These are phyloP conservation scores for Scrobipalpa costella DNA, from an alignment of 2,888 invertebrate genomes.

Conservation along the genomic window DNA sequence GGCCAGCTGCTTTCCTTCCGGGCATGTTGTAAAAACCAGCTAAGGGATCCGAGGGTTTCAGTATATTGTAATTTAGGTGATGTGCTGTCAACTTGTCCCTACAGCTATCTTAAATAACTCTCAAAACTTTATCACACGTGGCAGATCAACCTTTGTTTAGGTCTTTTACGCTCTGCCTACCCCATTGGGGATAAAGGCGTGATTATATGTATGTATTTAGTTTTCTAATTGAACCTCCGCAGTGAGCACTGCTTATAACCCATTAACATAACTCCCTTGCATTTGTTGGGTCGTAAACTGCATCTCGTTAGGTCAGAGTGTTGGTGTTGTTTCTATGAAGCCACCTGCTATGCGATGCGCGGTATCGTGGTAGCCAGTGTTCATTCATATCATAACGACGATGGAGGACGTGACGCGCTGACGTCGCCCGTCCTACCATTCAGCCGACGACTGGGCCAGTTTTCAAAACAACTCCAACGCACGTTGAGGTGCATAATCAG, in stretches of 20 bases:
- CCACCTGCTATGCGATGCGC: constrained; percentile 64
- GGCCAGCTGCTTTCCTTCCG: too few relatives aligned
- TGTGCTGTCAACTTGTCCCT: too few relatives aligned
- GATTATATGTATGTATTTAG: not conserved
- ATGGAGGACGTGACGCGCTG: constrained; percentile 53
- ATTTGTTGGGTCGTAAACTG: constrained; percentile 31
- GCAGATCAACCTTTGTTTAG: too few relatives aligned
- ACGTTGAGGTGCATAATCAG: too few relatives aligned
- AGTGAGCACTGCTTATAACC: constrained; percentile 25
- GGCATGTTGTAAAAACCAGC: too few relatives aligned
- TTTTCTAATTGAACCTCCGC: not conserved
- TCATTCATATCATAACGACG: constrained; percentile 71
- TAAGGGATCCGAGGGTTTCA: too few relatives aligned
- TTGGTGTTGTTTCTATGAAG: constrained; percentile 39
- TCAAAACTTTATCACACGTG: too few relatives aligned
- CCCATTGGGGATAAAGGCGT: too few relatives aligned
- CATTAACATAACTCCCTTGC: constrained; percentile 33
- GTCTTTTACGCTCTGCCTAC: too few relatives aligned
- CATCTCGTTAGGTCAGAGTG: constrained; percentile 35
- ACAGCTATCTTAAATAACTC: too few relatives aligned
- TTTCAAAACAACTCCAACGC: too few relatives aligned
- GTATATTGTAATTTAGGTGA: too few relatives aligned
- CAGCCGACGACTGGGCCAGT: constrained; percentile 34
- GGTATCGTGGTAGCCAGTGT: constrained; percentile 62
- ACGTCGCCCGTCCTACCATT: constrained; percentile 37